Conservation (phyloP, 1,140 invertebrate genomes). For the Brachionus rubens region DNA sequence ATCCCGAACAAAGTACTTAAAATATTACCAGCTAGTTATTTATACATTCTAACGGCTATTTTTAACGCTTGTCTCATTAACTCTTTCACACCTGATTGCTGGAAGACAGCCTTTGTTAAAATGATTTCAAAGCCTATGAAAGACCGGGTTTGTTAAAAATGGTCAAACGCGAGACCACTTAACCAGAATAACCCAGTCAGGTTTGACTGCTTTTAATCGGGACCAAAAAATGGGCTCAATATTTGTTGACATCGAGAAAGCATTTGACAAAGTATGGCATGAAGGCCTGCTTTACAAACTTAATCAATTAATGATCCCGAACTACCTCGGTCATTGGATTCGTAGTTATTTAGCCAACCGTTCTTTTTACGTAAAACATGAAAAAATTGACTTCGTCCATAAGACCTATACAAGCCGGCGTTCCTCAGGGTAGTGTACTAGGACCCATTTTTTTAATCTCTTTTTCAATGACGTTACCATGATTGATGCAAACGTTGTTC, state of each 20-base stretch:
- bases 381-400: not conserved
- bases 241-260: conserved; percentile 58
- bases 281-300: conserved; percentile 54
- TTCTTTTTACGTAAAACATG: not conserved
- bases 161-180: conserved; percentile 56
- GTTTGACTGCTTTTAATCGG: conserved; percentile 52
- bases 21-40: no score
- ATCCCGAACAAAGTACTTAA: no score
- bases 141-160: conserved; percentile 51
- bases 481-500: not conserved
- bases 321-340: not conserved
- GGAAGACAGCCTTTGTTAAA: no score
- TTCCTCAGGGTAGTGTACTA: conserved; percentile 10
- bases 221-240: conserved; percentile 50
- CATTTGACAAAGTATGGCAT: conserved; percentile 58
- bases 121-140: no score
- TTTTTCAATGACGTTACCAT: not conserved
- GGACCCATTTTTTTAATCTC: not conserved
- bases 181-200: conserved; percentile 52
- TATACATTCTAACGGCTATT: no score
- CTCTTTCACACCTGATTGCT: no score
- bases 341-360: not conserved
- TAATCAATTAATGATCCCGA: no score
- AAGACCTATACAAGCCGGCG: not conserved
- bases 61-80: no score